These are phyloP conservation scores for Drosophila macrothrix DNA, from an alignment of 2,888 invertebrate genomes.

Conservation along the genomic window DNA sequence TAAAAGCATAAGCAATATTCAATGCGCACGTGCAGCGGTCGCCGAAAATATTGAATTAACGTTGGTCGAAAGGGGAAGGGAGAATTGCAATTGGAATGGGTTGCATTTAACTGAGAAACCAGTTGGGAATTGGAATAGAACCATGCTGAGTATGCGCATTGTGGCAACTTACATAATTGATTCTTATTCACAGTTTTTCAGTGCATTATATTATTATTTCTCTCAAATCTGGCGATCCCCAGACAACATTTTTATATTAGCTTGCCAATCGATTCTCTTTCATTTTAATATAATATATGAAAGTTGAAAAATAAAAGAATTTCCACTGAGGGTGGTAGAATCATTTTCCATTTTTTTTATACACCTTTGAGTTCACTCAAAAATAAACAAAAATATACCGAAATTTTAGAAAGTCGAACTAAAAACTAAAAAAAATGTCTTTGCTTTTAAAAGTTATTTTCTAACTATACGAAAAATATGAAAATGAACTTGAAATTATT, in stretches of 20 bases:
- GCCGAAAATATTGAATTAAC: conserved; percentile 16
- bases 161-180: not conserved
- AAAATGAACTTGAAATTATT: not conserved
- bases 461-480: not conserved
- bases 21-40: conserved; percentile 65
- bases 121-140: conserved; percentile 1
- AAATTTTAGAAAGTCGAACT: too few species aligned
- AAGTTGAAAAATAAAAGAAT: not conserved
- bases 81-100: not conserved
- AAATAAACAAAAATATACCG: too few species aligned
- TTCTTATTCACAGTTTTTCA: not conserved
- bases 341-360: not conserved
- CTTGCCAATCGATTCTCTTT: not conserved
- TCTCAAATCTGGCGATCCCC: not conserved
- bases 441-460: not conserved
- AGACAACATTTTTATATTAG: not conserved
- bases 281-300: not conserved
- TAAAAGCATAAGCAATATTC: conserved; percentile 4
- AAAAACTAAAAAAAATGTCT: not conserved
- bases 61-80: not conserved
- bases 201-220: not conserved
- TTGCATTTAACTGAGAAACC: not conserved
- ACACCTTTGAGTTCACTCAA: not conserved
- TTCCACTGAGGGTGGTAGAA: not conserved
- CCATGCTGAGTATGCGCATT: conserved; percentile 56